Evolutionary conservation across 1,140 invertebrate genomes (phyloP).

Genomic region (Ips typographus): DNA sequence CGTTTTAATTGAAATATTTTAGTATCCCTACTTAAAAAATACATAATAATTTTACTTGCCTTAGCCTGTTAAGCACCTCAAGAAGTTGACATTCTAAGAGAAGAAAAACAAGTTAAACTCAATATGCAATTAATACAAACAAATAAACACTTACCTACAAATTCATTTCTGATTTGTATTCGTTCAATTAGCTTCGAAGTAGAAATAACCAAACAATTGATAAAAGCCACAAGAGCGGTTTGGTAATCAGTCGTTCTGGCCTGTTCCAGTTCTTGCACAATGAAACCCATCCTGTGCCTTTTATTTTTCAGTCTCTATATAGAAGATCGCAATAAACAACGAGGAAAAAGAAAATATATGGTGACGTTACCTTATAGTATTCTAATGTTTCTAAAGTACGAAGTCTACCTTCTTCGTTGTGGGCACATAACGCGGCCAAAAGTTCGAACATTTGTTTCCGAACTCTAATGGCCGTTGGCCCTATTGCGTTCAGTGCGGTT

Average conservation of each 20-base stretch:
- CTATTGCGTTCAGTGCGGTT: conserved; percentile 81
- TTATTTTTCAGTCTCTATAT: conserved; percentile 76
- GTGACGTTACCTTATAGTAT: conserved; percentile 73
- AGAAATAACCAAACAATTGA: conserved; percentile 95
- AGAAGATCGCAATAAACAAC: background rate
- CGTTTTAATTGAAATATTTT: too few species aligned
- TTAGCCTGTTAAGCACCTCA: conserved; percentile 76
- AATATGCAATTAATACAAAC: conserved; percentile 14
- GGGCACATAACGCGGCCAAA: conserved; percentile 85
- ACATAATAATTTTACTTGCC: conserved; percentile 59
- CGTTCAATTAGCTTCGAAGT: conserved; percentile 82
- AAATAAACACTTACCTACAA: conserved; percentile 72
- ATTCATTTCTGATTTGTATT: conserved; percentile 87
- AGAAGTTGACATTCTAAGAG: conserved; percentile 78
- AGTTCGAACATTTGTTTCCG: conserved; percentile 93
- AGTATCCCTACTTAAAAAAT: background rate
- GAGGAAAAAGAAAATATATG: background rate
- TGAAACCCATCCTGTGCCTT: conserved; percentile 83
- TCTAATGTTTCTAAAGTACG: conserved; percentile 84
- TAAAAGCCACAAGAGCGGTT: conserved; percentile 87
- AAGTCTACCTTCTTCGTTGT: conserved; percentile 82
- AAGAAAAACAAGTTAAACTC: conserved; percentile 35
- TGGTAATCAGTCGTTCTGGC: conserved; percentile 82
- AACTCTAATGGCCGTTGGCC: conserved; percentile 65
- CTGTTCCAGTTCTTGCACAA: conserved; percentile 83